These are phyloP conservation scores for Penaeus vannamei DNA, from an alignment of 1,140 invertebrate species.

Conservation along the genomic window DNA sequence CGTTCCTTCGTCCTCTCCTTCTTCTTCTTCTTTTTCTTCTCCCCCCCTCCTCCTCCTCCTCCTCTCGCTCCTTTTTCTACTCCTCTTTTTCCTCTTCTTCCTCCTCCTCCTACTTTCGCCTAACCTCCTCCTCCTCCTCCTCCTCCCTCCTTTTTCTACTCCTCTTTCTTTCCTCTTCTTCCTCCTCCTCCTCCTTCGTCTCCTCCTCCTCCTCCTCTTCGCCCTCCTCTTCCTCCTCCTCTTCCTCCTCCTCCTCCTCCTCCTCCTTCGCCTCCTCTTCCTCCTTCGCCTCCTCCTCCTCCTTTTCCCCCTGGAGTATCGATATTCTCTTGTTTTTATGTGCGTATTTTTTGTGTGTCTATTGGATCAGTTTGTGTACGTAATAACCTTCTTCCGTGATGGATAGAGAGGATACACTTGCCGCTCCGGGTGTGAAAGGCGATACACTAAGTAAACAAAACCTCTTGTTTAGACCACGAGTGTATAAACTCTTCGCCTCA, in stretches of 20 bases:
- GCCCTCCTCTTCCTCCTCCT: background rate
- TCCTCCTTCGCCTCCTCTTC: background rate
- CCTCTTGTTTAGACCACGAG: constrained; percentile 48
- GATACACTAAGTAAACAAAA: too few relatives aligned
- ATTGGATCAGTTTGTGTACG: too few relatives aligned
- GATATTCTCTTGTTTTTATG: too few relatives aligned
- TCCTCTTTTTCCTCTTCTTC: background rate
- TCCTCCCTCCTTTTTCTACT: background rate
- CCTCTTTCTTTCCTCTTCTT: background rate
- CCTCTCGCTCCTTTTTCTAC: background rate
- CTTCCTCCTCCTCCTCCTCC: background rate
- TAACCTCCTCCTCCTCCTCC: background rate
- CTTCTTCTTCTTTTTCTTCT: background rate
- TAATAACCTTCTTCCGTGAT: too few relatives aligned
- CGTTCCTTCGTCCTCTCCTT: background rate
- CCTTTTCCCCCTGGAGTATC: background rate
- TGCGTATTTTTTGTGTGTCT: too few relatives aligned
- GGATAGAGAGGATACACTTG: background rate
- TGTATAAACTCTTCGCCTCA: constrained; percentile 47
- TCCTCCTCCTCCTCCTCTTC: background rate
- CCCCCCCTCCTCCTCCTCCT: background rate
- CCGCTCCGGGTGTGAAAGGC: background rate
- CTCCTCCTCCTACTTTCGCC: background rate
- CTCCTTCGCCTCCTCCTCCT: background rate
- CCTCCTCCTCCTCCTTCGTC: background rate